phyloP scores from a whole-genome alignment of 1,140 invertebrate species.

The Aphelinus certus region DNA sequence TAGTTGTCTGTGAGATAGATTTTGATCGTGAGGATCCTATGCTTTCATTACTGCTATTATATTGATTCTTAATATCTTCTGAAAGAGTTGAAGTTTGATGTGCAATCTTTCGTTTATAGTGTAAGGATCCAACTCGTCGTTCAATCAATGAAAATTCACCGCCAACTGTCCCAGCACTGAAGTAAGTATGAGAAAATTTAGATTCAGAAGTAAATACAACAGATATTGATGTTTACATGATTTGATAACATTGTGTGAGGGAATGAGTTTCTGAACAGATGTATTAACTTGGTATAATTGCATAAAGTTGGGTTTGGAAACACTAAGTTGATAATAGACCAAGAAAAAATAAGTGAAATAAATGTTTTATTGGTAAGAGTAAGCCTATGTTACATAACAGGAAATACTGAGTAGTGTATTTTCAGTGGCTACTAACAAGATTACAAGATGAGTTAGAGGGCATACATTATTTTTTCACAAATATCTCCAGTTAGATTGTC shows the following conservation, averaged over 20 bases:
- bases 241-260: slow-evolving; percentile 8
- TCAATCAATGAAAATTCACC: slow-evolving; percentile 70
- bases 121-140: slow-evolving; percentile 64
- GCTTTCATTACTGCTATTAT: slow-evolving; percentile 80
- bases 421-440: too few species aligned
- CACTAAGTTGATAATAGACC: not conserved
- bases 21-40: slow-evolving; percentile 66
- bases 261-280: slow-evolving; percentile 6
- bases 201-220: slow-evolving; percentile 8
- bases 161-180: slow-evolving; percentile 70
- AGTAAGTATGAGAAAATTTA: not conserved
- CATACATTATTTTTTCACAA: too few species aligned
- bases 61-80: slow-evolving; percentile 69
- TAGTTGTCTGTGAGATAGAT: slow-evolving; percentile 55
- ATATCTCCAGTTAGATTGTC: too few species aligned
- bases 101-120: slow-evolving; percentile 65
- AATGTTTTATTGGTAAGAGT: not conserved
- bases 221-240: not conserved
- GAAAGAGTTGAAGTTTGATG: slow-evolving; percentile 67
- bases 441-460: too few species aligned
- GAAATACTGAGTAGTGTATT: too few species aligned
- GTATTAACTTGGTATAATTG: slow-evolving; percentile 24
- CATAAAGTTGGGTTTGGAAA: not conserved
- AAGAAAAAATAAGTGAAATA: not conserved
- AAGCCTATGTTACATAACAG: too few species aligned